Base-by-base conservation (phyloP, 1,140 invertebrate genomes). In the Charaxes varanes region DNA sequence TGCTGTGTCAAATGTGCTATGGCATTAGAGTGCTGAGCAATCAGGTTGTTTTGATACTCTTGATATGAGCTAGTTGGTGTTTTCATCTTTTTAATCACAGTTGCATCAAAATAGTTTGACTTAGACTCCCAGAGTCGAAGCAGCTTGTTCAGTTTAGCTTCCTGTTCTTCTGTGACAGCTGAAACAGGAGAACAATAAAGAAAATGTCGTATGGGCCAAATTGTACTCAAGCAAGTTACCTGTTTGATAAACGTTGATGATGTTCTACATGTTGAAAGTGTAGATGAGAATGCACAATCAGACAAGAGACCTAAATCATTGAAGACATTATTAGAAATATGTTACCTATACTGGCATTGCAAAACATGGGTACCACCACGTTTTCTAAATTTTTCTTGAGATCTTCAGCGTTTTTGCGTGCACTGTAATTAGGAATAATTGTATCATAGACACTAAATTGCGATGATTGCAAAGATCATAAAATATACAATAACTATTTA, bases 321-420 rank as follows among this genome's bases (percentile, higher is more conserved):
- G 71, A 76, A 65, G 73, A 65, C 79, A 81, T 83, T 81, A 83
- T 77, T 79, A 79, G 70, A 74, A 74, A 82, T 68, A 87, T 85
- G 76, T 86, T 88, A 86, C 87, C 86, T 79, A 90, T 86, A 76
- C 91, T 92, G 30, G 95, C 91, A 80, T 94, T 94, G 85, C 95
- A 98, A 88, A 98, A 99, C 91, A 98, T 97, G 52, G 97, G 96
- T 57, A 98, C 94, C 46, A 98, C 95, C 56, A 97, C 94, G 64
- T 90, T 90, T 88, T 98, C 95, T 78, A 99, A 88, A 62, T 92
- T 90, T 84, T 92, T 92, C 82, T 96, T 95, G 62, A 99, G 87
- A 73, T 96, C 93, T 78, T 94, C 92, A 43, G 93, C 93, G 86
- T 95, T 96, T 89, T 98, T 98, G 63, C 97, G 87, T 63, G 95